Percentiles rank a stretch among this genome's conserved stretches.
Evolutionary conservation across 2,888 invertebrate species (phyloP).

Genomic region (Teleogryllus oceanicus): DNA sequence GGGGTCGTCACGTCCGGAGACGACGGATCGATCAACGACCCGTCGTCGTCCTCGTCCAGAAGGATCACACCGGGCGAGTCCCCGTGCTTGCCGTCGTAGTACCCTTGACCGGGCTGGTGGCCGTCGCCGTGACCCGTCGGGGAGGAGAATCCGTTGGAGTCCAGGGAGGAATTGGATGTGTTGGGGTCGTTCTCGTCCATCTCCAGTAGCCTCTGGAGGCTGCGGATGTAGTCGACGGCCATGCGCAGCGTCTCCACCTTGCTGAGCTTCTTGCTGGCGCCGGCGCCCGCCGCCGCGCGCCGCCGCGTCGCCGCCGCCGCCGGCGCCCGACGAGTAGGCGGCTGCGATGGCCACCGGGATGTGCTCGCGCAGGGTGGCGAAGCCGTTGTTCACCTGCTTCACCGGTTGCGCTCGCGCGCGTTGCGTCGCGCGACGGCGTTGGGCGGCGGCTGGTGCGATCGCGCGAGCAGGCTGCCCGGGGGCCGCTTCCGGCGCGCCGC

Average conservation of each 20-base stretch:
- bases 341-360: constrained; percentile 79
- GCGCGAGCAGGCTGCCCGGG: neutral
- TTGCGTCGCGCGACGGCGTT: constrained; percentile 84
- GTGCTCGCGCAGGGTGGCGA: constrained; percentile 80
- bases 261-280: constrained; percentile 68
- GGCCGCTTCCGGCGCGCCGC: neutral
- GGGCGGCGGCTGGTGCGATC: constrained; percentile 57
- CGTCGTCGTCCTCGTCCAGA: constrained; percentile 42
- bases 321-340: constrained; percentile 57
- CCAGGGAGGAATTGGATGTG: neutral
- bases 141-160: constrained; percentile 27
- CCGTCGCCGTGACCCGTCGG: constrained; percentile 11
- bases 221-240: constrained; percentile 86
- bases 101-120: constrained; percentile 25
- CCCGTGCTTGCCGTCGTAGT: constrained; percentile 48
- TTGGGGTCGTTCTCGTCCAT: constrained; percentile 54
- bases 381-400: constrained; percentile 88
- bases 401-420: constrained; percentile 91
- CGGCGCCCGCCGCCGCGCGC: constrained; percentile 48
- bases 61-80: constrained; percentile 40
- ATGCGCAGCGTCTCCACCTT: constrained; percentile 86
- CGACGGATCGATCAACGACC: constrained; percentile 44
- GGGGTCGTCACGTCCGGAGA: constrained; percentile 6
- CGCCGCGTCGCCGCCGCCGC: constrained; percentile 60
- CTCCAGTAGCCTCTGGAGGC: constrained; percentile 70